Evolutionary conservation across 1,140 invertebrate genomes (phyloP), one percentile per base, ranked within the genome.

Genomic region (Cydia amplana): DNA sequence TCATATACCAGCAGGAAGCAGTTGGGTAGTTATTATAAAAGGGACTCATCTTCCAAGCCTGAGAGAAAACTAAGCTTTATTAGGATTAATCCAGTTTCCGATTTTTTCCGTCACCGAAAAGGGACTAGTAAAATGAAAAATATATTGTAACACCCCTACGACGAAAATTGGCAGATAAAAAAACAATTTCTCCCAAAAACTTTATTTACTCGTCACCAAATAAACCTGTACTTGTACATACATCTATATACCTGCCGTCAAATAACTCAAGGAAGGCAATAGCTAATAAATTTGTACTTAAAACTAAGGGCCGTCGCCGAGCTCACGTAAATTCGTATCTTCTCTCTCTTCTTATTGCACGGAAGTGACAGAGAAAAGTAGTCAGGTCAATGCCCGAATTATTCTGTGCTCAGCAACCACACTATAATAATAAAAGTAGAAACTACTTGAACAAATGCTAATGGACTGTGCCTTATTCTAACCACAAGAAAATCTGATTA

Each of bases 131-230:
- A 32, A 32, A 5, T 36, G 32, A 36, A 7, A 36, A 6, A 36
- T 36, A 6, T n/a, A n/a, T n/a, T 36, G 7, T 36, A 36, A 36
- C 6, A 36, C 32, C 32, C 32, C 7, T 36, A 60, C 3, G 4
- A 49, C 4, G 16, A 49, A 2, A 14, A 51, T 4, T 51, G n/a
- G 16, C n/a, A n/a, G 10, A 55, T 18, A 64, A 67, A 32, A 65
- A 67, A 36, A 23, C 23, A 28, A 67, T 16, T 40, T 70, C 2
- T 70, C 65, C 43, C 64, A 20, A 70, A 70, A 40, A 70, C 65
- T 70, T 70, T 70, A 70, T 70, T 70, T 18, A 67, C 9, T n/a
- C 18, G 14, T 51, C 28, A 70, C 65, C 28, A 67, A 70, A 70
- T 70, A 43, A 70, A 70, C 18, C 6, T 55, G n/a, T 55, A 67